These are phyloP conservation scores for Microchirus variegatus DNA, from an alignment of 2,797 vertebrate species.

Conservation along the genomic window DNA sequence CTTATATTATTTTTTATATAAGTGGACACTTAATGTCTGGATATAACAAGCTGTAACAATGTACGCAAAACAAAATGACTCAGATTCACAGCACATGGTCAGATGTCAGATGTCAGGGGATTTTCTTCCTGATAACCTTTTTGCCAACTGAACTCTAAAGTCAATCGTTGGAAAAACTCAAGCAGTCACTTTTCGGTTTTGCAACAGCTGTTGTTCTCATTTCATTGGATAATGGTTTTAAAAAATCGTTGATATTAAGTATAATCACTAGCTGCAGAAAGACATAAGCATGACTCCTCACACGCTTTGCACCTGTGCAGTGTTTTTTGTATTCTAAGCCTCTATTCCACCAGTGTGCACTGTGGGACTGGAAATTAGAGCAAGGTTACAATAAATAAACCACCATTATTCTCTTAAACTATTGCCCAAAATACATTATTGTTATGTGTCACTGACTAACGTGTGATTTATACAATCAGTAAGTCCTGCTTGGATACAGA, in stretches of 20 bases:
- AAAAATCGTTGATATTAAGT: too few species aligned
- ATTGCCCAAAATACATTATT: background rate
- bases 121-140: background rate
- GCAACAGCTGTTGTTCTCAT: too few species aligned
- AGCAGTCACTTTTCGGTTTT: background rate
- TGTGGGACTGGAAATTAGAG: background rate
- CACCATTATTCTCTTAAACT: background rate
- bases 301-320: background rate
- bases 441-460: background rate
- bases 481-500: background rate
- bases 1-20: constrained; percentile 22
- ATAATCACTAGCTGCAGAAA: background rate
- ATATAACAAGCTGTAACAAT: constrained; percentile 23
- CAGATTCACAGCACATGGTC: background rate
- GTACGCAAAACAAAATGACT: constrained; percentile 33
- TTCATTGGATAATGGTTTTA: too few species aligned
- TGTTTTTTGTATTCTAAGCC: background rate
- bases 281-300: background rate
- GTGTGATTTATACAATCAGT: background rate
- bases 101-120: constrained; percentile 1
- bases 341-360: too few species aligned
- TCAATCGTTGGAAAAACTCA: background rate
- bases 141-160: background rate
- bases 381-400: background rate
- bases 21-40: constrained; percentile 14